These are phyloP conservation scores for Omphaloscelis lunosa DNA, from an alignment of 2,888 invertebrate species.

Conservation along the genomic window DNA sequence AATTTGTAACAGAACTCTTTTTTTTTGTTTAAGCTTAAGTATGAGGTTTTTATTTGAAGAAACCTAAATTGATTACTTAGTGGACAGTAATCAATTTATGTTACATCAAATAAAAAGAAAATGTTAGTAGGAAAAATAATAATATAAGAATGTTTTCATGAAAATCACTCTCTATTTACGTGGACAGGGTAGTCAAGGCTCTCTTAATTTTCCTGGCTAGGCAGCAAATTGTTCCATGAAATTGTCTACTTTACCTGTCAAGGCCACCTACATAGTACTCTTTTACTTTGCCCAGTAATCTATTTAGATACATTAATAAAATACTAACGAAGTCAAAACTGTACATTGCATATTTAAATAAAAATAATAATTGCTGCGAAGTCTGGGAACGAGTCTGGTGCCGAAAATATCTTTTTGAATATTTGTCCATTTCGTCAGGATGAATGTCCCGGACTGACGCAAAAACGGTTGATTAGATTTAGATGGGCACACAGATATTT, in stretches of 20 bases:
- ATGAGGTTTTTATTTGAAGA: too few relatives aligned
- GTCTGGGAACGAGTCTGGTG: too few relatives aligned
- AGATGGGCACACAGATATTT: too few relatives aligned
- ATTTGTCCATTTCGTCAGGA: too few relatives aligned
- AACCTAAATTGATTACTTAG: too few relatives aligned
- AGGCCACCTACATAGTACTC: neutral
- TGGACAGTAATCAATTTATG: neutral
- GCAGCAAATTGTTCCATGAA: constrained; percentile 15
- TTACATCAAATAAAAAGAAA: constrained; percentile 1
- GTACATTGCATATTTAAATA: too few relatives aligned
- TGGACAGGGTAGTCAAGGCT: neutral
- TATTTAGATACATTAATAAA: too few relatives aligned
- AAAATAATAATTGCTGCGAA: too few relatives aligned
- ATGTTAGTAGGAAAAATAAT: constrained; percentile 4
- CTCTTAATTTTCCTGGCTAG: constrained; percentile 23
- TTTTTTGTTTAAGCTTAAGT: constrained; percentile 10
- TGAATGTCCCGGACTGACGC: too few relatives aligned
- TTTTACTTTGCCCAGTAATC: neutral
- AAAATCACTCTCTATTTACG: neutral
- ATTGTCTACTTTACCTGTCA: constrained; percentile 8
- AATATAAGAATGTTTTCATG: neutral
- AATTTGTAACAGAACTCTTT: constrained; percentile 27
- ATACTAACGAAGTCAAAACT: too few relatives aligned
- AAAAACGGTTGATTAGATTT: too few relatives aligned
- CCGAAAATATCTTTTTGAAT: too few relatives aligned